Percentiles rank a stretch among this genome's conserved stretches.
Conservation (phyloP, 1,140 invertebrate species). For the Drosophila lini region DNA sequence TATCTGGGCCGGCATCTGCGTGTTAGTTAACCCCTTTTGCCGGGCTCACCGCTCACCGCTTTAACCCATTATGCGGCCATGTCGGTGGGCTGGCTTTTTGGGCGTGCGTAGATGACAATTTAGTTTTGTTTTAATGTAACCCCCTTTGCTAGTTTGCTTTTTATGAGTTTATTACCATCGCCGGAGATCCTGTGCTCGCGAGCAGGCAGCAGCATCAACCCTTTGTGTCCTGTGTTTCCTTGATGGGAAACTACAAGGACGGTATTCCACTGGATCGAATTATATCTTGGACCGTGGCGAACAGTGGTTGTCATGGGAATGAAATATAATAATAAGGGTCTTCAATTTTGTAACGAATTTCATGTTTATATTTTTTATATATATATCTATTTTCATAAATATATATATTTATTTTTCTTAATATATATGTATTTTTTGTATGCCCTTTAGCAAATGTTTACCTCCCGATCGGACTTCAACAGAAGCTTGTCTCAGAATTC, state of each 20-base stretch:
- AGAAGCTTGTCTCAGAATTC: background rate
- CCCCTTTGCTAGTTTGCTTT: constrained; percentile 59
- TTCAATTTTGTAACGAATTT: background rate
- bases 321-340: background rate
- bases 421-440: background rate
- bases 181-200: background rate
- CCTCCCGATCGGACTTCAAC: no score
- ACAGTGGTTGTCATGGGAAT: constrained; percentile 9
- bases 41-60: constrained; percentile 24
- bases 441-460: no score
- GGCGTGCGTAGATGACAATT: constrained; percentile 74
- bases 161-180: constrained; percentile 83
- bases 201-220: constrained; percentile 14
- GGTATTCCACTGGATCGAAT: constrained; percentile 40
- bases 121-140: constrained; percentile 81
- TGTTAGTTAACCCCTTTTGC: constrained; percentile 47
- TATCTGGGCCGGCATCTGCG: constrained; percentile 47
- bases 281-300: constrained; percentile 2
- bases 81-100: constrained; percentile 52
- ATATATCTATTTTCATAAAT: no score
- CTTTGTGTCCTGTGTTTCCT: constrained; percentile 13
- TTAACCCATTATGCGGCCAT: constrained; percentile 67
- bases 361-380: no score
- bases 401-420: background rate
- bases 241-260: constrained; percentile 23